A percentile compares a stretch with the other conserved stretches of the same genome.
Evolutionary conservation across 2,113 vertebrate genomes (phyloP).

Genomic region (Pogonocichla stellata): DNA sequence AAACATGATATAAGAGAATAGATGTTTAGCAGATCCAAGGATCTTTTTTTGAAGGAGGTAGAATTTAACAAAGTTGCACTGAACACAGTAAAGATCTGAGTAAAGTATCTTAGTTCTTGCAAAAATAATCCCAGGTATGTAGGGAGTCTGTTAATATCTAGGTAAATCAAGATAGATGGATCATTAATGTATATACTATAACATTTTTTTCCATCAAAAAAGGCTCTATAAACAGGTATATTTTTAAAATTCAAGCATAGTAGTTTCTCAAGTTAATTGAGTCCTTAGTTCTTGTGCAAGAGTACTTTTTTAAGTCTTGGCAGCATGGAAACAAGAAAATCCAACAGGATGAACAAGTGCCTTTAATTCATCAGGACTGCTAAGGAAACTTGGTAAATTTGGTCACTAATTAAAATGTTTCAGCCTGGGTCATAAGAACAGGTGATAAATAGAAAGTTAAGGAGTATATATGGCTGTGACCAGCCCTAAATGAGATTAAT

Average conservation of each 20-base stretch:
- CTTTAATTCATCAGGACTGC: not conserved
- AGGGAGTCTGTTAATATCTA: not conserved
- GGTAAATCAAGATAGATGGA: not conserved
- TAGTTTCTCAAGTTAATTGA: not conserved
- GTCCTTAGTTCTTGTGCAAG: not conserved
- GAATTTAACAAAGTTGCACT: not conserved
- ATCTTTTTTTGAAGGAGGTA: rapidly evolving
- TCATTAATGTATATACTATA: not conserved
- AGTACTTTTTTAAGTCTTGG: not conserved
- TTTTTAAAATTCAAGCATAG: not conserved
- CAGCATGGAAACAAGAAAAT: not conserved
- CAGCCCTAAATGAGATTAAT: not conserved
- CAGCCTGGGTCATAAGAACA: not conserved
- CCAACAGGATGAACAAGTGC: not conserved
- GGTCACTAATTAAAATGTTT: not conserved
- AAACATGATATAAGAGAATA: not conserved
- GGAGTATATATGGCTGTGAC: not conserved
- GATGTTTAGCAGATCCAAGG: not conserved
- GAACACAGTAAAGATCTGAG: not conserved
- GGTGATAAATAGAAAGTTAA: not conserved
- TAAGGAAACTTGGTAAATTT: not conserved
- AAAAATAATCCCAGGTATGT: not conserved
- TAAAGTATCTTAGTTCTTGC: not conserved
- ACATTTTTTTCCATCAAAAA: not conserved
- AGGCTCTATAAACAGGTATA: not conserved